Evolutionary conservation across 37 sponge, comb jelly and placozoan species (phyloP), one percentile per base, ranked within the genome.

Genomic region (Beroe ovata): DNA sequence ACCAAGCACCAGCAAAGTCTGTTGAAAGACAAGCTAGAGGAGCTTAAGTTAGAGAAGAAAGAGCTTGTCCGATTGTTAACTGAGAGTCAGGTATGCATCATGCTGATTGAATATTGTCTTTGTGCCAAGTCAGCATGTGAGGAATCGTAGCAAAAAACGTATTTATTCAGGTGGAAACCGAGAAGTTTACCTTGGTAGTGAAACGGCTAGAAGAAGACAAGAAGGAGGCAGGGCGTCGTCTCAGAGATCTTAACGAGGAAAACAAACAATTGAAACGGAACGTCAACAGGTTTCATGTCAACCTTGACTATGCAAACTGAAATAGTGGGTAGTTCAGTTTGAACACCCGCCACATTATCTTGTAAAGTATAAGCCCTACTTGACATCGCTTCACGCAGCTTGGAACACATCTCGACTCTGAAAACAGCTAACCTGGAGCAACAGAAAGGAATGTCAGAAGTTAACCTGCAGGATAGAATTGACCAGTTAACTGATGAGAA

Each of bases 191-290:
- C 2, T 23, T 77, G 47, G 84, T 77, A 35, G 84, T 77, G 84
- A 39, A 42, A 4, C 34, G 84, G n/a, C 28, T 77, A 58, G 84
- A 77, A 58, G 84, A 77, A 29, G 84, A 77, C 21, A 77, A 77
- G 84, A 77, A 77, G 59, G 84, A 77, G 28, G 42, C 58, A 18
- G 84, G 84, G 0, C 16, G 84, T 28, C 84, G 33, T 20, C 3
- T 77, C 59, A 77, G 84, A 22, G 84, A 77, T 39, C 21, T 77
- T 22, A 35, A 21, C 3, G 84, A 77, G 84, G 84, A 77, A 26
- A 77, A 77, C 47, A 77, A 77, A 40, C 84, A 77, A 29, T 29
- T 77, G 84, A 77, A 42, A 54, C 26, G 84, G 2, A 77, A 77
- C 33, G 84, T 77, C 47, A 77, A 77, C 54, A 77, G 84, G 84